A percentile compares a stretch with the other conserved stretches of the same genome.
phyloP scores from a whole-genome alignment of 1,140 invertebrate genomes.

The Telenomus remus region DNA sequence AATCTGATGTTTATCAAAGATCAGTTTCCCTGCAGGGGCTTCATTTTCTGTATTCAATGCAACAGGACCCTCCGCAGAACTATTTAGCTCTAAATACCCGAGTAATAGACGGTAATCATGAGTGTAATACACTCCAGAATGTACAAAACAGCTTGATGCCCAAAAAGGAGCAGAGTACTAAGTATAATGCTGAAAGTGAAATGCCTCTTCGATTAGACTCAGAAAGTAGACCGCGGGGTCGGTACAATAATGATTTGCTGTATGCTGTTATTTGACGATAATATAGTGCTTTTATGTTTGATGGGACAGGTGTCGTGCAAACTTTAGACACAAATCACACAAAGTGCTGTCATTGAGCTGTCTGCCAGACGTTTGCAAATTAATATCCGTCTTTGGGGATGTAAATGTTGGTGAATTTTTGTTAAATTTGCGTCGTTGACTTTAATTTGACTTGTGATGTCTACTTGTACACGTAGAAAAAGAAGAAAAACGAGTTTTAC shows the following conservation, averaged over 20 bases:
- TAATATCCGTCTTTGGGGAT: no score
- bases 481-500: no score
- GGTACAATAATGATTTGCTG: constrained; percentile 48
- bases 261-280: constrained; percentile 48
- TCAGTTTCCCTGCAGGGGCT: constrained; percentile 37
- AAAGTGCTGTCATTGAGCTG: no score
- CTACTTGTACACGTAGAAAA: no score
- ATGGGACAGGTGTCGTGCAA: constrained; percentile 12
- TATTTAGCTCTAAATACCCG: constrained; percentile 68
- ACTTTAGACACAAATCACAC: no score
- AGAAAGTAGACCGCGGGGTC: constrained; percentile 8
- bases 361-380: no score
- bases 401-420: no score
- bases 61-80: constrained; percentile 54
- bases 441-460: no score
- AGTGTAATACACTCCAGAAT: constrained; percentile 56
- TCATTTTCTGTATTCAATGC: constrained; percentile 61
- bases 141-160: constrained; percentile 28
- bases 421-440: no score
- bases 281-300: constrained; percentile 28
- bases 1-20: background rate
- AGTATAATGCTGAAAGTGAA: constrained; percentile 35
- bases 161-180: constrained; percentile 36
- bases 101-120: constrained; percentile 68
- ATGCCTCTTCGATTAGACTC: constrained; percentile 41